Percentiles rank a stretch among this genome's conserved stretches.
These are phyloP conservation scores for Elaphurus davidianus DNA, from an alignment of 2,113 vertebrate species.

Conservation along the genomic window DNA sequence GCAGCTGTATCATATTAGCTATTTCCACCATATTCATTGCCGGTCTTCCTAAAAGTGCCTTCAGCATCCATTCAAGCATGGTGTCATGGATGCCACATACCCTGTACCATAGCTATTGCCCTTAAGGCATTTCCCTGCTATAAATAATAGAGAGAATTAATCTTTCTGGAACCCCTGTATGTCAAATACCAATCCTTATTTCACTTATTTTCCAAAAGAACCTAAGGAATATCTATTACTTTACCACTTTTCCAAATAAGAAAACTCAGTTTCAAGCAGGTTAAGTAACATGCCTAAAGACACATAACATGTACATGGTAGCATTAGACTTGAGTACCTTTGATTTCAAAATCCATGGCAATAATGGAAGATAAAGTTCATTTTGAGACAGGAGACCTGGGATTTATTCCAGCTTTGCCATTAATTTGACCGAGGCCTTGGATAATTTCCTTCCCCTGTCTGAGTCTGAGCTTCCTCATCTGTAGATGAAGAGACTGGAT, in stretches of 20 bases:
- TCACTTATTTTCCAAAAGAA: slow-evolving; percentile 12
- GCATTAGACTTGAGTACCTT: not conserved
- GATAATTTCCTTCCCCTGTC: not conserved
- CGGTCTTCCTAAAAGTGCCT: not conserved
- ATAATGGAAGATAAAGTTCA: not conserved
- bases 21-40: not conserved
- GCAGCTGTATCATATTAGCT: not conserved
- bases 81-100: too few species aligned
- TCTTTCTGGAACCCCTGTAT: not conserved
- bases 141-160: not conserved
- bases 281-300: not conserved
- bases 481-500: not conserved
- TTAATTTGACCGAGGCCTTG: not conserved
- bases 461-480: not conserved
- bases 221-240: not conserved
- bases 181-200: not conserved
- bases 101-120: not conserved
- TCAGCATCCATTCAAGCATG: not conserved
- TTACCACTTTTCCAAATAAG: not conserved
- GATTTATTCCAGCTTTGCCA: not conserved
- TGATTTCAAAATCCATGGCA: not conserved
- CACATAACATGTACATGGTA: not conserved
- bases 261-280: not conserved
- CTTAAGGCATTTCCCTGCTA: not conserved
- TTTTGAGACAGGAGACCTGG: not conserved